phyloP scores from a whole-genome alignment of 2,888 invertebrate genomes.

The Hymenopus coronatus region DNA sequence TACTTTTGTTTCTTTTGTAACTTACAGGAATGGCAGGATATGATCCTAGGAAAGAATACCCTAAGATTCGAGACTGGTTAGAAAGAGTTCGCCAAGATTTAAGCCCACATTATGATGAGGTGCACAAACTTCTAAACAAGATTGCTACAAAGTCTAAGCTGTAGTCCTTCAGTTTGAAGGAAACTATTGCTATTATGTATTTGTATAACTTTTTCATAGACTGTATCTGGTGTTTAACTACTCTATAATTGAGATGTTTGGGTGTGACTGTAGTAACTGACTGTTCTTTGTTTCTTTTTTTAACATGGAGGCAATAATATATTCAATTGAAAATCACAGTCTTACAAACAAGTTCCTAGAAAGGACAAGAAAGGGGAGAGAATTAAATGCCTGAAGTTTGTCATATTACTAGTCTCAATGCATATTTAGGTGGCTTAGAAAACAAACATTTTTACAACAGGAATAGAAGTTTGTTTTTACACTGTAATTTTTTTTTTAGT shows the following conservation, averaged over 20 bases:
- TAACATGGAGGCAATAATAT: too few species aligned
- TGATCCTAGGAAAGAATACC: slow-evolving; percentile 41
- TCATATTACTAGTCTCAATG: too few species aligned
- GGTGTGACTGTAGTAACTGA: background rate
- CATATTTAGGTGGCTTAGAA: too few species aligned
- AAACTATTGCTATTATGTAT: background rate
- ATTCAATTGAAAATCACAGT: too few species aligned
- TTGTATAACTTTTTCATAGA: background rate
- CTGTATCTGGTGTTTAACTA: background rate
- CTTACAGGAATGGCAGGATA: slow-evolving; percentile 43
- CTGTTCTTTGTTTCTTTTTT: too few species aligned
- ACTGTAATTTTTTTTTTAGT: too few species aligned
- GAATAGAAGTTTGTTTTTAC: too few species aligned
- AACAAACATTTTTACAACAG: too few species aligned
- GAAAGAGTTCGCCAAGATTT: slow-evolving; percentile 41
- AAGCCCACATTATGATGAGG: slow-evolving; percentile 44
- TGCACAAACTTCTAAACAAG: slow-evolving; percentile 28
- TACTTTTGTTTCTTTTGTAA: background rate
- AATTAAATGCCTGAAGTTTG: too few species aligned
- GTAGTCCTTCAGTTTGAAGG: background rate
- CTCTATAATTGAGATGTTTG: background rate
- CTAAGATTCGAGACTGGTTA: slow-evolving; percentile 43
- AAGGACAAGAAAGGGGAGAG: too few species aligned
- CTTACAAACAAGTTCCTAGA: too few species aligned
- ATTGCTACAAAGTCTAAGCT: slow-evolving; percentile 7